phyloP scores from a whole-genome alignment of 2,888 invertebrate species.

The Aphrophora alni region DNA sequence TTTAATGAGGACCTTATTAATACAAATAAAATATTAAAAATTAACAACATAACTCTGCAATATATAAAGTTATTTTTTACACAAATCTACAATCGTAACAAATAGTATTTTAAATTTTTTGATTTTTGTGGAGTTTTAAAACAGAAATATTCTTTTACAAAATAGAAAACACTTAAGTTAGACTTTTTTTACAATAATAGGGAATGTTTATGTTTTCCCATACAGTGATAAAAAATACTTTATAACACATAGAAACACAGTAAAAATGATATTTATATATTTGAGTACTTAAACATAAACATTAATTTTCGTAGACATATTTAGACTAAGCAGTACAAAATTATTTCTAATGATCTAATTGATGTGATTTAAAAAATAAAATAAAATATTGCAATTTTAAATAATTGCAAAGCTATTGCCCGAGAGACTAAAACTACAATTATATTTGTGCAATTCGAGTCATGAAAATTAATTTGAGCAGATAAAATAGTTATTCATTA shows the following conservation, averaged over 20 bases:
- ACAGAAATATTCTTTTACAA: not conserved
- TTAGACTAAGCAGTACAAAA: no score
- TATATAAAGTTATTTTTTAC: not conserved
- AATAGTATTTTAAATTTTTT: not conserved
- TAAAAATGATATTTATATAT: no score
- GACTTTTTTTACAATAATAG: not conserved
- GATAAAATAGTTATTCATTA: not conserved
- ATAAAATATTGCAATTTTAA: no score
- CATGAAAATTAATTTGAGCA: not conserved
- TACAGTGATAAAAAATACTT: no score
- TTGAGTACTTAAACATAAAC: no score
- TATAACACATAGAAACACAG: no score
- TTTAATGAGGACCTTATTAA: not conserved
- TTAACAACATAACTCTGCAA: not conserved
- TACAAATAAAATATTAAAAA: not conserved
- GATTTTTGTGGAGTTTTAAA: no score
- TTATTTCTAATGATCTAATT: no score
- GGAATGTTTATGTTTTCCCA: not conserved
- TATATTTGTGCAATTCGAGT: not conserved
- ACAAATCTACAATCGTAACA: not conserved
- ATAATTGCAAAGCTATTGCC: no score
- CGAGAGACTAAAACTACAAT: not conserved
- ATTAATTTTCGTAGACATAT: no score
- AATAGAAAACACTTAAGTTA: not conserved
- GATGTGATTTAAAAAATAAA: no score